These are phyloP conservation scores for Orgyia antiqua DNA, from an alignment of 2,888 invertebrate genomes.

Conservation along the genomic window DNA sequence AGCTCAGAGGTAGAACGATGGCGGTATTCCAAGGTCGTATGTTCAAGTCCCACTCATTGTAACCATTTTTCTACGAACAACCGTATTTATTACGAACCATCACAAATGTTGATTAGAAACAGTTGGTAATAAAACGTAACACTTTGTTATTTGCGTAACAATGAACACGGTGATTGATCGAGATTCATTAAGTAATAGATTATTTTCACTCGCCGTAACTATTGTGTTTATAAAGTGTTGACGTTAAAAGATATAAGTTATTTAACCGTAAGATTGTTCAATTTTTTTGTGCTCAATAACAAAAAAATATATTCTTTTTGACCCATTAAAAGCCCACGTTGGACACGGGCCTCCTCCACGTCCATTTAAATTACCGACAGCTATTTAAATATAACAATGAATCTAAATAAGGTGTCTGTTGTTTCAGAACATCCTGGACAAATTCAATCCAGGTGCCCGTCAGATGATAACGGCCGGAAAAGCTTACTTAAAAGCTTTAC, in stretches of 20 bases:
- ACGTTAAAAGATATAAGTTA: conserved; percentile 2
- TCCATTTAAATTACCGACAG: no score
- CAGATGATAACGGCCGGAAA: conserved; percentile 96
- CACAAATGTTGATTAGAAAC: conserved; percentile 22
- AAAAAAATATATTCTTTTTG: no score
- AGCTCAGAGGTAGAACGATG: no score
- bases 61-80: no score
- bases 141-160: conserved; percentile 25
- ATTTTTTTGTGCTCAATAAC: no score
- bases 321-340: no score
- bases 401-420: no score
- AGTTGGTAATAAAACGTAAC: conserved; percentile 25
- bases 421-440: conserved; percentile 96
- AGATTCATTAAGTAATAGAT: conserved; percentile 17
- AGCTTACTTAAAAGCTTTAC: conserved; percentile 95
- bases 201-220: conserved; percentile 6
- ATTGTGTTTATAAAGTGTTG: conserved; percentile 5
- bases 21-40: no score
- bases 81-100: conserved; percentile 14
- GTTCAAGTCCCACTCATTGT: no score
- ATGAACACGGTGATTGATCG: conserved; percentile 31
- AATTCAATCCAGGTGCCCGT: conserved; percentile 96
- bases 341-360: no score
- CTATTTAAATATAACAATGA: no score
- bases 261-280: not conserved